Conservation (phyloP, 2,888 invertebrate genomes). For the Exephanes ischioxanthus region DNA sequence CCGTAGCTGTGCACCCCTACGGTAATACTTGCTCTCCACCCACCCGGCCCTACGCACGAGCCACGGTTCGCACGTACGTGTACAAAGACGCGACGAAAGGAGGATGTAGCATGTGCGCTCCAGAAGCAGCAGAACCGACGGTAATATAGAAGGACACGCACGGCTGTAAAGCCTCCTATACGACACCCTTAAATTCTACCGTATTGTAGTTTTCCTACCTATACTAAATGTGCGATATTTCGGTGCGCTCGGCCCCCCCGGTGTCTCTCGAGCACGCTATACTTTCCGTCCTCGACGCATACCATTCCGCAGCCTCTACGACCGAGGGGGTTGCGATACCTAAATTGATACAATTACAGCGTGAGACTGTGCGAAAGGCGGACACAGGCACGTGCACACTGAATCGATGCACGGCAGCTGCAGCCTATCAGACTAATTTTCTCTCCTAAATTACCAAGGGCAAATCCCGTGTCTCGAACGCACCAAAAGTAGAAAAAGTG, state of each 20-base stretch:
- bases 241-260: constrained; percentile 20
- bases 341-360: constrained; percentile 79
- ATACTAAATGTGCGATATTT: constrained; percentile 2
- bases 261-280: constrained; percentile 39
- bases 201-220: constrained; percentile 49
- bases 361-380: constrained; percentile 57
- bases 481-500: neutral
- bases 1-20: constrained; percentile 44
- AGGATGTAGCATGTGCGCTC: constrained; percentile 13
- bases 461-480: neutral
- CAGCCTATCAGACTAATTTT: constrained; percentile 75
- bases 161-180: constrained; percentile 50
- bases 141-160: constrained; percentile 53
- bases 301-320: constrained; percentile 44
- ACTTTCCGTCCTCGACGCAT: constrained; percentile 2
- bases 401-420: constrained; percentile 72
- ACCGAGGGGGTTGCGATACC: constrained; percentile 67
- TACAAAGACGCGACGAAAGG: constrained; percentile 43
- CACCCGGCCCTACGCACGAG: constrained; percentile 22
- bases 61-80: constrained; percentile 43
- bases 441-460: constrained; percentile 20
- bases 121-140: constrained; percentile 20
- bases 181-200: constrained; percentile 68
- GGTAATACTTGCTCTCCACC: constrained; percentile 59
- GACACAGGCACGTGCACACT: constrained; percentile 56